Conservation (phyloP, 2,888 invertebrate genomes). For the Cataglyphis cursor region DNA sequence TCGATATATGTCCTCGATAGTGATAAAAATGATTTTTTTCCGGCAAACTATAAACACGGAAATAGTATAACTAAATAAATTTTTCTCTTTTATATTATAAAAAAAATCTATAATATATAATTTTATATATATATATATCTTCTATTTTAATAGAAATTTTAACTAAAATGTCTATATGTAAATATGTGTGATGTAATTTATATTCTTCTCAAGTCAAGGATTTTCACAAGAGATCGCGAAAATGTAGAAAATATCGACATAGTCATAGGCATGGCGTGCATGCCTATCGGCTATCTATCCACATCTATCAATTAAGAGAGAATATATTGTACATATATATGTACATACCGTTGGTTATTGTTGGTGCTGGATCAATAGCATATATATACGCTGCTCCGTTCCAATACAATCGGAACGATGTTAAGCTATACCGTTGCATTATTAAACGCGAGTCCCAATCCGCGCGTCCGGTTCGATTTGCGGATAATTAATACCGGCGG, state of each 20-base stretch:
- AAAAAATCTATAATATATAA: neutral
- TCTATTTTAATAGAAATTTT: neutral
- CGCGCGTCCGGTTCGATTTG: conserved; percentile 41
- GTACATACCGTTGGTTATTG: conserved; percentile 50
- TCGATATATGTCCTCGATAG: conserved; percentile 13
- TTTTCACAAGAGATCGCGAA: neutral
- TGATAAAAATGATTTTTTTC: conserved; percentile 20
- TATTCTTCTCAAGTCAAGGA: neutral
- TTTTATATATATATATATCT: neutral
- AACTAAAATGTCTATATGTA: neutral
- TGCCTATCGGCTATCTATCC: conserved; percentile 44
- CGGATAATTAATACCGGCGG: conserved; percentile 49
- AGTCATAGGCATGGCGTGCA: neutral
- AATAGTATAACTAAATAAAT: neutral
- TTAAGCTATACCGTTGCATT: conserved; percentile 58
- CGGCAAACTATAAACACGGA: neutral
- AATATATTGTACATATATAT: conserved; percentile 49
- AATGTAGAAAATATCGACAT: conserved; percentile 29
- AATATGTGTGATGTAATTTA: conserved; percentile 10
- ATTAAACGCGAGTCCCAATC: conserved; percentile 56
- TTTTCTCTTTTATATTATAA: neutral
- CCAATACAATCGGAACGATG: conserved; percentile 60
- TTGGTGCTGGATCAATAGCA: conserved; percentile 57
- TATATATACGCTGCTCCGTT: conserved; percentile 34
- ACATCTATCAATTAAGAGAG: conserved; percentile 59